These are phyloP conservation scores for Ormia ochracea DNA, from an alignment of 2,888 invertebrate genomes.

Conservation along the genomic window DNA sequence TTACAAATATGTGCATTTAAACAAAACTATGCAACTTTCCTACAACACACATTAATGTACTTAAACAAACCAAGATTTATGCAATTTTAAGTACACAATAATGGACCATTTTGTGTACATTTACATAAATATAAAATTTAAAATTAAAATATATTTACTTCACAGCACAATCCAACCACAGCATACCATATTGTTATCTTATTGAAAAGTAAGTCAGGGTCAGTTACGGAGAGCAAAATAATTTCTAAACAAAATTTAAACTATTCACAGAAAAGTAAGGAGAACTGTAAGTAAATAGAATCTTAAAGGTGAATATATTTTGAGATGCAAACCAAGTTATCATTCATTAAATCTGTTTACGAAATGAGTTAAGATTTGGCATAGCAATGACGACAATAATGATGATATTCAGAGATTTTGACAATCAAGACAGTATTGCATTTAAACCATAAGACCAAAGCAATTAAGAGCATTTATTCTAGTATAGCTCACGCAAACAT, in stretches of 20 bases:
- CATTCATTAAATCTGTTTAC: background rate
- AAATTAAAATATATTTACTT: too few species aligned
- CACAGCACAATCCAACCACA: background rate
- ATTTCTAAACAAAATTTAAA: background rate
- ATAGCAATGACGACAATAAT: slow-evolving; percentile 37
- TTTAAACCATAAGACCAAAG: slow-evolving; percentile 42
- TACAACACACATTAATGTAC: background rate
- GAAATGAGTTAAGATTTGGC: background rate
- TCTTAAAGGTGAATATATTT: background rate
- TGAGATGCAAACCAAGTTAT: background rate
- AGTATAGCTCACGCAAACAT: background rate
- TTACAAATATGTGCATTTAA: background rate
- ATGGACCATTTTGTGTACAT: background rate
- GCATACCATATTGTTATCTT: background rate
- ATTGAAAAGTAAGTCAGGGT: slow-evolving; percentile 22
- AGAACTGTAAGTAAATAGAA: background rate
- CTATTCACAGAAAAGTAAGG: background rate
- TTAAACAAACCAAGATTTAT: background rate
- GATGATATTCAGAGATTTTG: slow-evolving; percentile 45
- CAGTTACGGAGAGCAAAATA: slow-evolving; percentile 3
- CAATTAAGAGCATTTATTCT: slow-evolving; percentile 35
- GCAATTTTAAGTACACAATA: background rate
- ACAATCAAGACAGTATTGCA: slow-evolving; percentile 56
- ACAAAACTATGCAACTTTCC: background rate
- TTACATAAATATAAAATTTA: background rate